Conservation (phyloP, 2,888 invertebrate species). For the Ormyrus labotus region DNA sequence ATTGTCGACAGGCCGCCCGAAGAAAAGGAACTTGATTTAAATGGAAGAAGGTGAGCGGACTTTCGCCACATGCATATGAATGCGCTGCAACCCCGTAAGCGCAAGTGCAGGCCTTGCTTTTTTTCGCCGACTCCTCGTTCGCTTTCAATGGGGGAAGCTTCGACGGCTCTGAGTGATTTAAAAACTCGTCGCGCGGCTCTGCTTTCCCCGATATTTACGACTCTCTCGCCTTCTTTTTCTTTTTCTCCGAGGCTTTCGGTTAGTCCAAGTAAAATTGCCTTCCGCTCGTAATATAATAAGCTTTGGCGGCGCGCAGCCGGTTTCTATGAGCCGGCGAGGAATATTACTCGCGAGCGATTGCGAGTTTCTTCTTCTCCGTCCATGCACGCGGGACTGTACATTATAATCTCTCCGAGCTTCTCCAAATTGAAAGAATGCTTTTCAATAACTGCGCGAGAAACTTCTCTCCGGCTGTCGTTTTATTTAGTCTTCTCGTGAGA, state of each 20-base stretch:
- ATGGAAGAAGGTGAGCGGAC: slow-evolving; percentile 43
- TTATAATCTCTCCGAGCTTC: neutral
- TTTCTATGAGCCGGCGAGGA: slow-evolving; percentile 36
- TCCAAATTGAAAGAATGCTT: slow-evolving; percentile 50
- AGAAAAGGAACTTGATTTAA: slow-evolving; percentile 53
- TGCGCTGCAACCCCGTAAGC: slow-evolving; percentile 10
- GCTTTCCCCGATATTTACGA: slow-evolving; percentile 45
- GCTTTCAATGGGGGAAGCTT: neutral
- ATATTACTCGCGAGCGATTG: neutral
- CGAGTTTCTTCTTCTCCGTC: neutral
- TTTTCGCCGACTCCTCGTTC: neutral
- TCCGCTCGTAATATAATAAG: slow-evolving; percentile 30
- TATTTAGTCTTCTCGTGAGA: too few species aligned
- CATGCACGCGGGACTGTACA: neutral
- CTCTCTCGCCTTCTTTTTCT: slow-evolving; percentile 5
- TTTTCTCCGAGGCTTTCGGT: slow-evolving; percentile 1
- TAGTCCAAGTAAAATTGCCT: slow-evolving; percentile 43
- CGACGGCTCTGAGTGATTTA: slow-evolving; percentile 49
- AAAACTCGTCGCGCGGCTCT: slow-evolving; percentile 16
- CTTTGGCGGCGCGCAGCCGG: neutral
- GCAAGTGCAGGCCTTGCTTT: slow-evolving; percentile 11
- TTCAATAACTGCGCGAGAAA: slow-evolving; percentile 33
- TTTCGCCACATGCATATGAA: slow-evolving; percentile 46
- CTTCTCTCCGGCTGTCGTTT: neutral
- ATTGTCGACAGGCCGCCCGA: slow-evolving; percentile 34